Evolutionary conservation across 2,113 vertebrate species (phyloP).

Genomic region (Mastomys natalensis): DNA sequence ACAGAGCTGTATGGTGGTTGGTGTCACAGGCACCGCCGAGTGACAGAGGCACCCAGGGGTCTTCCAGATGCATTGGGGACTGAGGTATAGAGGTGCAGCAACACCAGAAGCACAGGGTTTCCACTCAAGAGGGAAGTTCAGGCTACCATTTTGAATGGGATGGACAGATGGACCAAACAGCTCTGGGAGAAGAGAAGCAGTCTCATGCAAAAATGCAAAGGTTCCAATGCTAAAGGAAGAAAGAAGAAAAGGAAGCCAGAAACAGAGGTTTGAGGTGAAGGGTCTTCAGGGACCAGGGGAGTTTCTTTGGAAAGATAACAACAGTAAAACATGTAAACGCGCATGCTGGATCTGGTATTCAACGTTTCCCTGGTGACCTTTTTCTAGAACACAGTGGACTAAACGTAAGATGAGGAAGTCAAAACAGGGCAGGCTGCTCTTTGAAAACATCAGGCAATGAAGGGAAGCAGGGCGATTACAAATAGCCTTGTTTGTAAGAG

Average conservation of each 20-base stretch:
- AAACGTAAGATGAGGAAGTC: constrained; percentile 28
- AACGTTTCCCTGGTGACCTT: constrained; percentile 46
- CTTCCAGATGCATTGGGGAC: not conserved
- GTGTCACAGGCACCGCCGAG: not conserved
- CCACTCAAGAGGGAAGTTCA: not conserved
- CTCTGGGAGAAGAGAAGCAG: not conserved
- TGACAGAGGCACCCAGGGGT: not conserved
- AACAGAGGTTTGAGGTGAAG: not conserved
- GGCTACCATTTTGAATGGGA: not conserved
- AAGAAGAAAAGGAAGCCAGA: constrained; percentile 21
- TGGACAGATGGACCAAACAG: not conserved
- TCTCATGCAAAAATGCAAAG: not conserved
- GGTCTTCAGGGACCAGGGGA: not conserved
- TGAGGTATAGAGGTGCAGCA: not conserved
- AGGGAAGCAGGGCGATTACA: not conserved
- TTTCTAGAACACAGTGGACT: not conserved
- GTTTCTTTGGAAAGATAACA: not conserved
- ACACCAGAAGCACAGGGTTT: not conserved
- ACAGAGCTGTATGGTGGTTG: not conserved
- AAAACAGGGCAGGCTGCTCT: not conserved
- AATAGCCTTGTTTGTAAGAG: not conserved
- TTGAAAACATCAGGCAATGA: constrained; percentile 5
- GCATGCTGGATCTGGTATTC: not conserved
- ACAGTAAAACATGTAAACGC: not conserved
- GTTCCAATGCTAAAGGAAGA: not conserved